Evolutionary conservation across 2,888 invertebrate genomes (phyloP).

Genomic region (Meiosimyza decipiens): DNA sequence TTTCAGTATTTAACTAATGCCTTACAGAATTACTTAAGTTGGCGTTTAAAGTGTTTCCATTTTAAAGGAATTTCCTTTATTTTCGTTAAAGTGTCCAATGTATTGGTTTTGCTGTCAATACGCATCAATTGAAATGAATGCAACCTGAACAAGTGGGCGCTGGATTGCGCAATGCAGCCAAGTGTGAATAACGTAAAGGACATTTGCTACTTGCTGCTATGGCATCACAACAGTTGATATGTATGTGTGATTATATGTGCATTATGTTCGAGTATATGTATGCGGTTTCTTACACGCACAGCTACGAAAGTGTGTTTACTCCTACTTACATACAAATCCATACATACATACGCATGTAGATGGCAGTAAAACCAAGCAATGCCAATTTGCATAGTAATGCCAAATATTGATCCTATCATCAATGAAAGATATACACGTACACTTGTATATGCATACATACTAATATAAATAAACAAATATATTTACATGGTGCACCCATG

Average conservation of each 20-base stretch:
- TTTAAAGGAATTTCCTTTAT: too few species aligned
- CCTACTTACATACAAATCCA: not conserved
- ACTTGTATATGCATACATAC: not conserved
- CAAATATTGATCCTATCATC: conserved; percentile 36
- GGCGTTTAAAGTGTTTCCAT: too few species aligned
- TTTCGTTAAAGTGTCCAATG: too few species aligned
- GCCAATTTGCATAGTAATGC: conserved; percentile 37
- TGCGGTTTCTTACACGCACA: too few species aligned
- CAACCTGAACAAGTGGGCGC: conserved; percentile 16
- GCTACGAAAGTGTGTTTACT: not conserved
- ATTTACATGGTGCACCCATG: not conserved
- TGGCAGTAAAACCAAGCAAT: not conserved
- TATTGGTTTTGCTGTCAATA: conserved; percentile 1
- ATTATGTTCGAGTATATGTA: not conserved
- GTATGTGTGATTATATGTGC: too few species aligned
- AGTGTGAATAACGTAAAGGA: conserved; percentile 20
- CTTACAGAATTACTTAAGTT: too few species aligned
- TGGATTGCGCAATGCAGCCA: conserved; percentile 25
- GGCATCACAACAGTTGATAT: not conserved
- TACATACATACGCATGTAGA: not conserved
- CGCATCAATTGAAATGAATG: not conserved
- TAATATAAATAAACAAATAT: not conserved
- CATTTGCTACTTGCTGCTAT: conserved; percentile 7
- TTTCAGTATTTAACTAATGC: too few species aligned
- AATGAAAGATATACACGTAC: conserved; percentile 7